Evolutionary conservation across 2,888 invertebrate species (phyloP).

Genomic region (Agrochola circellaris): DNA sequence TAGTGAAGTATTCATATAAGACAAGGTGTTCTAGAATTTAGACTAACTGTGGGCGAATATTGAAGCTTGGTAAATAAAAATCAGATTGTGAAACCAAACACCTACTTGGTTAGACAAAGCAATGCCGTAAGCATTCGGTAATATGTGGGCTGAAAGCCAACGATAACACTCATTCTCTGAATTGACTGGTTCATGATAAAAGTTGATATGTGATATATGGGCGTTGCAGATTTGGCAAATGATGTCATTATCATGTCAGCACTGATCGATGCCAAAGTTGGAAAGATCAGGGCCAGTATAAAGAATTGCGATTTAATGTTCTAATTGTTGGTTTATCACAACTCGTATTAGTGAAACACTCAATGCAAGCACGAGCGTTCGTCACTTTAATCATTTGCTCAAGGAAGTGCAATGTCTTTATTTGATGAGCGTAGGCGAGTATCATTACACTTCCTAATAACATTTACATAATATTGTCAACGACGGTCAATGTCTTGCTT

Average conservation of each 20-base stretch:
- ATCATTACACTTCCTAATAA: conserved; percentile 55
- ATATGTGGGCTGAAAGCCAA: conserved; percentile 65
- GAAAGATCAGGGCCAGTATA: conserved; percentile 68
- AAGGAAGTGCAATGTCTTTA: conserved; percentile 48
- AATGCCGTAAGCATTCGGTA: conserved; percentile 56
- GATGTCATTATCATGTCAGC: conserved; percentile 67
- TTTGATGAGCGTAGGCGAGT: conserved; percentile 50
- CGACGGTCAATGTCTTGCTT: conserved; percentile 50
- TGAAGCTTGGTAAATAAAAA: conserved; percentile 58
- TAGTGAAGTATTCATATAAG: conserved; percentile 28
- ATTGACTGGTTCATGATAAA: conserved; percentile 58
- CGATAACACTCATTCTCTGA: conserved; percentile 56
- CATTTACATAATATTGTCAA: conserved; percentile 59
- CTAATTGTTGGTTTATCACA: not conserved
- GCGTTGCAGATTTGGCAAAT: conserved; percentile 60
- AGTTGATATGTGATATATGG: conserved; percentile 60
- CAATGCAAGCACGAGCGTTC: not conserved
- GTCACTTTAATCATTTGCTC: not conserved
- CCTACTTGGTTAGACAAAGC: conserved; percentile 58
- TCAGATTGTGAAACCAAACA: conserved; percentile 56
- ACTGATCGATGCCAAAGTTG: conserved; percentile 54
- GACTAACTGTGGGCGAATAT: conserved; percentile 53
- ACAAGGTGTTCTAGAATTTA: conserved; percentile 45
- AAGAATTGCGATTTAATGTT: conserved; percentile 10
- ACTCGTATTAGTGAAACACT: not conserved